A percentile compares a stretch with the other conserved stretches of the same genome.
phyloP scores from a whole-genome alignment of 2,888 invertebrate genomes.

The Tinea pellionella region DNA sequence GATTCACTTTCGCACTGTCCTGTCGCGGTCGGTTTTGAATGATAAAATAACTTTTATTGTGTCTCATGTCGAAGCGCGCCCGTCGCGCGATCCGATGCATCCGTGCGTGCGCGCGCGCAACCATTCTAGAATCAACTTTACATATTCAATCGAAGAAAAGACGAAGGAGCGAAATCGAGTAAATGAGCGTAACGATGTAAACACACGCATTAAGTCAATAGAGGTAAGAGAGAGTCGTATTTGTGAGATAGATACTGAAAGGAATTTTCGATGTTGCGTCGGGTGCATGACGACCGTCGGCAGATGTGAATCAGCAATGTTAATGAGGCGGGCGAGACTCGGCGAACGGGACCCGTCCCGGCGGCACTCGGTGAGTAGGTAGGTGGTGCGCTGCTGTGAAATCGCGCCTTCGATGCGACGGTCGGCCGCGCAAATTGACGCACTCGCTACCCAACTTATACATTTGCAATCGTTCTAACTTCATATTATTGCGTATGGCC shows the following conservation, averaged over 20 bases:
- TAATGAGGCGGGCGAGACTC: slow-evolving; percentile 40
- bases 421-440: slow-evolving; percentile 7
- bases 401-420: slow-evolving; percentile 10
- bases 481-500: not conserved
- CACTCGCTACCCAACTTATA: not conserved
- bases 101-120: slow-evolving; percentile 40
- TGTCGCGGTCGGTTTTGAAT: slow-evolving; percentile 43
- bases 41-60: slow-evolving; percentile 54
- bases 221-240: slow-evolving; percentile 5
- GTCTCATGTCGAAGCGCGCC: slow-evolving; percentile 30
- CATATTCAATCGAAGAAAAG: slow-evolving; percentile 46
- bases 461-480: not conserved
- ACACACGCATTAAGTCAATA: slow-evolving; percentile 11
- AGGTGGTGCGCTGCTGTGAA: slow-evolving; percentile 13
- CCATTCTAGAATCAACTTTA: slow-evolving; percentile 41
- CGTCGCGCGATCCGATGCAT: slow-evolving; percentile 31
- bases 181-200: slow-evolving; percentile 19
- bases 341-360: slow-evolving; percentile 16
- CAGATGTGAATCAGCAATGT: slow-evolving; percentile 36
- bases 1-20: slow-evolving; percentile 60
- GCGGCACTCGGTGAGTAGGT: slow-evolving; percentile 25
- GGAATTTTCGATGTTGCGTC: not conserved
- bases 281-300: slow-evolving; percentile 22
- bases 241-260: not conserved
- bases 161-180: slow-evolving; percentile 46